Evolutionary conservation across 2,888 invertebrate genomes (phyloP), one percentile per base, ranked within the genome.

Genomic region (Thysanoteuthis rhombus): DNA sequence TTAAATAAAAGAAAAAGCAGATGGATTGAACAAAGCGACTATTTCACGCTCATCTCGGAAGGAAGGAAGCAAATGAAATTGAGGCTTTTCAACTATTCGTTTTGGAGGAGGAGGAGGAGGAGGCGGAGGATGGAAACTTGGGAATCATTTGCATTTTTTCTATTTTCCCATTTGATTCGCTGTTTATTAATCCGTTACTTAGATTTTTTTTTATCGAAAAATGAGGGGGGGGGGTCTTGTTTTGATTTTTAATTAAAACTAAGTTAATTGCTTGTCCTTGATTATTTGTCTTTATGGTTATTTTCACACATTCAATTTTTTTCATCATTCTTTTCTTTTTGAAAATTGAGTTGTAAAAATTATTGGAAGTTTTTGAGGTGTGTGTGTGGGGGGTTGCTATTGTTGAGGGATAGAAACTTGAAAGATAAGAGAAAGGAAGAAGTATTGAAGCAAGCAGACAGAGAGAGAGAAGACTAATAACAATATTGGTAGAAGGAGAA

Each of bases 201-300:
- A 32, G 32, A 12, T 75, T 75, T 75, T 75, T 75, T 75, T 75
- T 32, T n/a, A n/a, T 25, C 25, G 28, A 52, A 52, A 52, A 52
- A 52, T 52, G 25, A 22, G 2, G 52, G 52, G 3, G 25, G 25
- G 25, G 25, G 4, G 16, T n/a, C 75, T 75, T 75, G 75, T 75
- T 75, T 75, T n/a, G 75, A 75, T 75, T 75, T 75, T 75, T 75
- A 75, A 75, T 75, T 75, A 75, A 75, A 75, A 75, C 75, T 75
- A 75, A 75, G 75, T 75, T 75, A n/a, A 75, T 36, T 75, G n/a
- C 12, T 25, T 75, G 75, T 75, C 75, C 75, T 75, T 75, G 75
- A n/a, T 75, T 75, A 75, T 75, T 75, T 12, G 0, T n/a, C 4
- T 36, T 75, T n/a, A n/a, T 58, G 32, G 28, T 28, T 58, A 58